Evolutionary conservation across 2,888 invertebrate species (phyloP).

Genomic region (Pyrochroa serraticornis): DNA sequence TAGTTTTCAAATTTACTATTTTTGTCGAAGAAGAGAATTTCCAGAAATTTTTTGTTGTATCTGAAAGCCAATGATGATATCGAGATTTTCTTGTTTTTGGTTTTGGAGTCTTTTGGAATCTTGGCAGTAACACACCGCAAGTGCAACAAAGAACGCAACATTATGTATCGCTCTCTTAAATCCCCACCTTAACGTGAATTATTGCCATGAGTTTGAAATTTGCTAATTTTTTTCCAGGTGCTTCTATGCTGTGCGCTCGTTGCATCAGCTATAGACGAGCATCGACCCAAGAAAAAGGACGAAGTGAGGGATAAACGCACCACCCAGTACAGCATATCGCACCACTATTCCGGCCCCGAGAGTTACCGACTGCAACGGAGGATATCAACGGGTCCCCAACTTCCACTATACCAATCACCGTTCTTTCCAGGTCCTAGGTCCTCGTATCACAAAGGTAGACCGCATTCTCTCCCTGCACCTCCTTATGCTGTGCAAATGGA

Average conservation of each 20-base stretch:
- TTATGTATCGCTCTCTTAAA: too few species aligned
- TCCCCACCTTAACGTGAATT: too few species aligned
- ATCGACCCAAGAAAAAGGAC: slow-evolving; percentile 53
- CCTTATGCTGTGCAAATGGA: slow-evolving; percentile 83
- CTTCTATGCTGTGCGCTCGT: slow-evolving; percentile 63
- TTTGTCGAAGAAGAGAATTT: too few species aligned
- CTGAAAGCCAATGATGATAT: too few species aligned
- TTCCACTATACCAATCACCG: slow-evolving; percentile 45
- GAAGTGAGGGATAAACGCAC: slow-evolving; percentile 65
- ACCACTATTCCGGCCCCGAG: slow-evolving; percentile 64
- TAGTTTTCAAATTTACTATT: too few species aligned
- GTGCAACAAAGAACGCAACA: too few species aligned
- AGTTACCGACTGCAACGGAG: slow-evolving; percentile 63
- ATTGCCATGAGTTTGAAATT: slow-evolving; percentile 46
- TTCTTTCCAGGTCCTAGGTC: slow-evolving; percentile 50
- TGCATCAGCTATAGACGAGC: slow-evolving; percentile 59
- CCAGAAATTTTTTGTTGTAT: too few species aligned
- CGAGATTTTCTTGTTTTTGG: too few species aligned
- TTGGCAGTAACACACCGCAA: too few species aligned
- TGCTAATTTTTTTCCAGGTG: slow-evolving; percentile 61
- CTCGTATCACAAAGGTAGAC: slow-evolving; percentile 53
- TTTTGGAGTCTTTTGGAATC: too few species aligned
- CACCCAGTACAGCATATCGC: slow-evolving; percentile 65
- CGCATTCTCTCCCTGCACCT: slow-evolving; percentile 62
- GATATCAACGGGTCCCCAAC: slow-evolving; percentile 60